Evolutionary conservation across 2,888 invertebrate genomes (phyloP).

Genomic region (Rutpela maculata): DNA sequence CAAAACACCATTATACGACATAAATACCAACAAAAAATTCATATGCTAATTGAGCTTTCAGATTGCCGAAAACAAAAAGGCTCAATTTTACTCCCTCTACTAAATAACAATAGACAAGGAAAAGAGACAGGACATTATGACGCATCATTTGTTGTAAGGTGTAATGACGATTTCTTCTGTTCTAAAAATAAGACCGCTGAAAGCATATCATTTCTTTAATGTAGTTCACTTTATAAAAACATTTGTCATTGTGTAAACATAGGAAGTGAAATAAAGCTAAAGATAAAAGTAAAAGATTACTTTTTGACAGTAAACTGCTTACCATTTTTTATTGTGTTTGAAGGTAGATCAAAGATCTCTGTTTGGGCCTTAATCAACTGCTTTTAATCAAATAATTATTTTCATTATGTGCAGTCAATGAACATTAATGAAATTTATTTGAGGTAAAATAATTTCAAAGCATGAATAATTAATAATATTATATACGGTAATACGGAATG

Average conservation of each 20-base stretch:
- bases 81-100: background rate
- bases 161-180: slow-evolving; percentile 26
- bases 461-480: background rate
- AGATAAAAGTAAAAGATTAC: slow-evolving; percentile 14
- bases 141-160: slow-evolving; percentile 19
- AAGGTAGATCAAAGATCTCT: slow-evolving; percentile 15
- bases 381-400: background rate
- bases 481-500: too few relatives aligned
- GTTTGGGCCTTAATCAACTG: background rate
- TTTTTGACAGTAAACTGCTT: slow-evolving; percentile 10
- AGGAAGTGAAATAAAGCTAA: slow-evolving; percentile 17
- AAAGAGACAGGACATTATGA: slow-evolving; percentile 17
- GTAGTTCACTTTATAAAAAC: slow-evolving; percentile 23
- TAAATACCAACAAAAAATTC: background rate
- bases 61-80: background rate
- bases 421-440: background rate
- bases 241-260: slow-evolving; percentile 23
- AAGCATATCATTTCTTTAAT: slow-evolving; percentile 27
- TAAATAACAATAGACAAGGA: slow-evolving; percentile 13
- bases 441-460: background rate
- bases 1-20: background rate
- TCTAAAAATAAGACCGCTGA: slow-evolving; percentile 32
- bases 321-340: slow-evolving; percentile 1
- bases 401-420: background rate
- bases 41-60: background rate